Evolutionary conservation across 2,113 vertebrate species (phyloP).

Genomic region (Piaya cayana): DNA sequence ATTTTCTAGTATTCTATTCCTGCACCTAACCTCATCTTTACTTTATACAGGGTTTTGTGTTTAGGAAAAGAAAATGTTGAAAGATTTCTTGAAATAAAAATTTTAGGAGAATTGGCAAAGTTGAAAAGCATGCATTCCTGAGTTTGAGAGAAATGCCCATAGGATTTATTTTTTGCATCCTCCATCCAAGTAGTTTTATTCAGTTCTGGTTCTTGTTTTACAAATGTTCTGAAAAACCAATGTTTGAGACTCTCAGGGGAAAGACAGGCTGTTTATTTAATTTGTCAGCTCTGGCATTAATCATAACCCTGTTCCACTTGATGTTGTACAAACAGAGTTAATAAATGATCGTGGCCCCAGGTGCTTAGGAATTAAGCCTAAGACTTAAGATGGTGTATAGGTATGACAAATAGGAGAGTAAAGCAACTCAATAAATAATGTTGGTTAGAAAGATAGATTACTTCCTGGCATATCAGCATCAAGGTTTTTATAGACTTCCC

Average conservation of each 20-base stretch:
- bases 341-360: constrained; percentile 27
- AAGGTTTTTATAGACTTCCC: not conserved
- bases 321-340: constrained; percentile 26
- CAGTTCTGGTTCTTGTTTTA: not conserved
- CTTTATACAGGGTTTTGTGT: not conserved
- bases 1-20: not conserved
- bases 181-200: not conserved
- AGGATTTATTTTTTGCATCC: not conserved
- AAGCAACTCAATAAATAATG: not conserved
- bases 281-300: constrained; percentile 22
- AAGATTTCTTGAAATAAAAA: not conserved
- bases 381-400: not conserved
- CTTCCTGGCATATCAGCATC: not conserved
- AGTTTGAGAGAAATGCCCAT: not conserved
- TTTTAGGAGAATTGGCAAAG: not conserved
- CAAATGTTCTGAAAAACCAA: not conserved
- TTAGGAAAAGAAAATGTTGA: not conserved
- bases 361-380: constrained; percentile 7
- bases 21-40: not conserved
- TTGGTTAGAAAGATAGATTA: not conserved
- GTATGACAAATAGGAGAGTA: not conserved
- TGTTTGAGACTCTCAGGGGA: not conserved
- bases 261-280: constrained; percentile 17
- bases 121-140: not conserved
- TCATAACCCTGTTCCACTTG: constrained; percentile 14